Base-by-base conservation (phyloP, 2,888 invertebrate species). In the Lamproptera curius region DNA sequence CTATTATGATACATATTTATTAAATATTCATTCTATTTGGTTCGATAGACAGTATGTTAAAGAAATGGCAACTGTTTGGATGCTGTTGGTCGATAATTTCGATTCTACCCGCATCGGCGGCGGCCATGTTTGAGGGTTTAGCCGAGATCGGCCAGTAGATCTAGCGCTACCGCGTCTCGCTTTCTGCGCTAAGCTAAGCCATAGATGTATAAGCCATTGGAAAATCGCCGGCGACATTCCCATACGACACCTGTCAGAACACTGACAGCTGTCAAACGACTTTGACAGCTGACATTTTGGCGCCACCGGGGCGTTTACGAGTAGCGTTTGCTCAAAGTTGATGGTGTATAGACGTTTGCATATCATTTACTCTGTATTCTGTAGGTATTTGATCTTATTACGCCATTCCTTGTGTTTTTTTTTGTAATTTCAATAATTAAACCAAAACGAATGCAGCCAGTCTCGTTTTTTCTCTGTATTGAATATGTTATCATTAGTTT, bases 371-470 rank as follows among this genome's bases (percentile, higher is more conserved):
- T 37, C 46, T 47, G 49, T 46, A 39, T 47, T 36, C 50, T 44
- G 46, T 54, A 50, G 53, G 37, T 13, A 35, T 42, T 47, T 48
- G 37, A 50, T 52, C 40, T 39, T 45, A 16, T 40, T 42, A 52
- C 58, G 69, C 63, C 68, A 72, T 73, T 73, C 67, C 68, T 63
- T 31, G n/a, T 31, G 9, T 11, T 31, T 31, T 31, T 31, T 31
- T 31, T 13, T 9, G 11, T 54, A 58, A 66, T 77, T 78, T 72
- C 72, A 74, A 61, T 55, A 53, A 62, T 53, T 52, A 62, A 67
- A 78, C 82, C 80, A 82, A n/a, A 81, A 81, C 62, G 42, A 55
- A 59, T 63, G 60, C 65, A 73, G 81, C 81, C 82, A 83, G 81
- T 81, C n/a, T n/a, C n/a, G n/a, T n/a, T 74, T 63, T 81, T 74